phyloP scores from a whole-genome alignment of 2,888 invertebrate genomes.

The Drosophila aldrichi region DNA sequence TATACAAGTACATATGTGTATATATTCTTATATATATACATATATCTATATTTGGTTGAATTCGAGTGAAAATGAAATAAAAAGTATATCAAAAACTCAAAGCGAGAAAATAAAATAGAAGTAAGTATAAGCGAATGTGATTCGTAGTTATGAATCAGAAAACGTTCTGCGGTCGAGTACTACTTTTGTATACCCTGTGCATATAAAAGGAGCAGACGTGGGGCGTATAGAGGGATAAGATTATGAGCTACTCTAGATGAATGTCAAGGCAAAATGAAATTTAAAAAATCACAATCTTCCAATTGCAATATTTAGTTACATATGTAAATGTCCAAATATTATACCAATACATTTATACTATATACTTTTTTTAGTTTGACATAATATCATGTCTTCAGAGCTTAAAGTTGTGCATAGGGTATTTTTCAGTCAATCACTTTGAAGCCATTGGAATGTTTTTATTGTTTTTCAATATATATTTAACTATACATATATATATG shows the following conservation, averaged over 20 bases:
- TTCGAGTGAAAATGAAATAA: conserved; percentile 1
- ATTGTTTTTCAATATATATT: conserved; percentile 1
- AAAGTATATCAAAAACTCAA: conserved; percentile 6
- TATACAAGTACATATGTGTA: neutral
- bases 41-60: conserved; percentile 1
- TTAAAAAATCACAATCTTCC: neutral
- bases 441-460: neutral
- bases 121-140: conserved; percentile 13
- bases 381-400: too few relatives aligned
- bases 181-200: conserved; percentile 4
- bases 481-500: neutral
- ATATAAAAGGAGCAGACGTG: neutral
- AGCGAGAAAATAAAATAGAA: conserved; percentile 12
- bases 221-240: neutral
- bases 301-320: neutral
- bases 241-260: neutral
- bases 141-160: conserved; percentile 60
- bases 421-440: neutral
- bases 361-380: too few relatives aligned
- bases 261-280: neutral
- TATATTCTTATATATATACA: neutral
- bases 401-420: neutral
- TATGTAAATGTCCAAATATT: neutral
- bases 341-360: neutral
- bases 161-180: conserved; percentile 46